Conservation (phyloP, 2,113 vertebrate species). For the Taurulus bubalis region DNA sequence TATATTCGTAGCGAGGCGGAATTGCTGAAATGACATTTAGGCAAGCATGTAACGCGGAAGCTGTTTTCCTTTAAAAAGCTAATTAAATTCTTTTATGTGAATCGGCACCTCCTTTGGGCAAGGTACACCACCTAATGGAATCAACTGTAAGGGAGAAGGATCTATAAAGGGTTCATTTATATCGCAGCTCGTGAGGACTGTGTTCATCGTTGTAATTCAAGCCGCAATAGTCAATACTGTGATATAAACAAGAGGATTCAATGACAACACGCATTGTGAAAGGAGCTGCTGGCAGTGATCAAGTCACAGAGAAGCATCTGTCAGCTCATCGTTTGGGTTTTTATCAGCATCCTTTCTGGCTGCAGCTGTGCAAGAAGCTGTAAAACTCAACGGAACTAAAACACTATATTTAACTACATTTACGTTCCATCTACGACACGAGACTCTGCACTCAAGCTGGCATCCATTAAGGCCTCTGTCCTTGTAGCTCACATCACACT, state of each 20-base stretch:
- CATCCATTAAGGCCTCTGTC: neutral
- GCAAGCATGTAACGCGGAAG: slow-evolving; percentile 3
- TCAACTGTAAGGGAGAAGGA: neutral
- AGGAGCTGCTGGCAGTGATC: neutral
- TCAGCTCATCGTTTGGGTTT: neutral
- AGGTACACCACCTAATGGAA: neutral
- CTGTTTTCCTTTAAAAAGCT: slow-evolving; percentile 36
- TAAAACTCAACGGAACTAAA: neutral
- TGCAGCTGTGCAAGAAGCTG: neutral
- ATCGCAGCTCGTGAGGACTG: neutral
- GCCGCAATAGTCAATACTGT: slow-evolving; percentile 16
- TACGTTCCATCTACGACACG: neutral
- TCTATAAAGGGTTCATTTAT: slow-evolving; percentile 2
- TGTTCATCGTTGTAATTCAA: slow-evolving; percentile 16
- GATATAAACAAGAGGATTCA: slow-evolving; percentile 14
- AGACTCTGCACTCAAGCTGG: neutral
- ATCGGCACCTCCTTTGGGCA: neutral
- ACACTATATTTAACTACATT: neutral
- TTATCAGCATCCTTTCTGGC: neutral
- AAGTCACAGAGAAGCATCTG: neutral
- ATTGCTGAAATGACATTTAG: slow-evolving; percentile 22
- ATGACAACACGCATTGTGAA: neutral
- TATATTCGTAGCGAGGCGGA: neutral
- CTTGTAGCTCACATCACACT: neutral
- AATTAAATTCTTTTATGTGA: slow-evolving; percentile 32